Conservation (phyloP, 2,888 invertebrate species). For the Tanytarsus gracilentus region DNA sequence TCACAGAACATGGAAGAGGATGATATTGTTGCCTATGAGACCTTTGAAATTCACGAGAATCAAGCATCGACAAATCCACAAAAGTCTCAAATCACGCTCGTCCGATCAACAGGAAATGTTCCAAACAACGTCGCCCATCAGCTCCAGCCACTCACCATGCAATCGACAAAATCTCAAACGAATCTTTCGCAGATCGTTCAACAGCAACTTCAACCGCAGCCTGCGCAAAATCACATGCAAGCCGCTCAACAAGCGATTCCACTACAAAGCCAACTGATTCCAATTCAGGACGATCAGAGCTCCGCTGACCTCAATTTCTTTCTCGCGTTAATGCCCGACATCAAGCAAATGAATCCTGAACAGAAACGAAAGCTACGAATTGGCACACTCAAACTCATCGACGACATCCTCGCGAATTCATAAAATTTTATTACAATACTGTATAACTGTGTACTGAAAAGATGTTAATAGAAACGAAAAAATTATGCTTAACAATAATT, state of each 20-base stretch:
- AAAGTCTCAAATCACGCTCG: constrained; percentile 23
- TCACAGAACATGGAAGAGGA: constrained; percentile 15
- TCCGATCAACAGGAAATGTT: constrained; percentile 1
- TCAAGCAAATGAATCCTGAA: constrained; percentile 44
- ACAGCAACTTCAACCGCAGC: background rate
- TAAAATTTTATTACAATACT: background rate
- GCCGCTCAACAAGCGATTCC: background rate
- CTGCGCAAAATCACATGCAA: background rate
- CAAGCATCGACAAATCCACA: background rate
- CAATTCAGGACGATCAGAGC: constrained; percentile 19
- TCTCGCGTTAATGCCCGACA: constrained; percentile 47
- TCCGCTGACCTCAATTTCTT: constrained; percentile 44
- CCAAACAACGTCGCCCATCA: background rate
- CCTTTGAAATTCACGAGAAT: constrained; percentile 22
- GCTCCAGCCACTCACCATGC: constrained; percentile 3
- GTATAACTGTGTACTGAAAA: background rate
- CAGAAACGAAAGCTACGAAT: constrained; percentile 49
- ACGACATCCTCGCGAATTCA: constrained; percentile 38
- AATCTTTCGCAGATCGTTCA: too few relatives aligned
- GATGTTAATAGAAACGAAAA: background rate
- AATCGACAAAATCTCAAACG: too few relatives aligned
- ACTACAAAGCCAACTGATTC: constrained; percentile 4
- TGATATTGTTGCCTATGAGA: constrained; percentile 18
- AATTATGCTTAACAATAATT: background rate
- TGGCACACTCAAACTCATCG: constrained; percentile 46